Conservation (phyloP, 2,797 vertebrate genomes). For the Artibeus lituratus region DNA sequence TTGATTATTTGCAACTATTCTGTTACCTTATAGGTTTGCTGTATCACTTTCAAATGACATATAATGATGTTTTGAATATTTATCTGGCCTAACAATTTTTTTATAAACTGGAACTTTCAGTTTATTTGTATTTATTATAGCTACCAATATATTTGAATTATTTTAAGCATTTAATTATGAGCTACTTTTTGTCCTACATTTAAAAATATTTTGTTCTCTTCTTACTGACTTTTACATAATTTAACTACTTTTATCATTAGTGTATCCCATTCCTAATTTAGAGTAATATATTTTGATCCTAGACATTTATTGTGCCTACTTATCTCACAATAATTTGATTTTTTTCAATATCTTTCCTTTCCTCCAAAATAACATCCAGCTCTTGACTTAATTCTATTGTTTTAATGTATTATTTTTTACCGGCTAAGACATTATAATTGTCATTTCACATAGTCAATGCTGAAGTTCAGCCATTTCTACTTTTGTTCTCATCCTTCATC, state of each 20-base stretch:
- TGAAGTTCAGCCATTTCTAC: not conserved
- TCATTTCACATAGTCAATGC: not conserved
- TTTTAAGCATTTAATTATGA: not conserved
- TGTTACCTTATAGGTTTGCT: not conserved
- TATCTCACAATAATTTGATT: not conserved
- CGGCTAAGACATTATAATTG: not conserved
- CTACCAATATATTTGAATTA: not conserved
- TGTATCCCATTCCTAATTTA: not conserved
- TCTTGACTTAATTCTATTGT: not conserved
- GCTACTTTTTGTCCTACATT: not conserved
- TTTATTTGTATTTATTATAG: not conserved
- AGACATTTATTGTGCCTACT: not conserved
- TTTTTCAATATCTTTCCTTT: not conserved
- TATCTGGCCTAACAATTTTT: not conserved
- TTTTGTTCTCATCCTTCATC: not conserved
- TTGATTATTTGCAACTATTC: not conserved
- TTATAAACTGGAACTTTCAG: not conserved
- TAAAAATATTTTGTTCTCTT: not conserved
- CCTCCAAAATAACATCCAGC: not conserved
- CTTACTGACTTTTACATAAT: not conserved
- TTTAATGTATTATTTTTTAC: not conserved
- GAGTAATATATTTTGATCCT: not conserved
- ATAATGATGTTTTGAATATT: not conserved
- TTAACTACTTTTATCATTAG: not conserved
- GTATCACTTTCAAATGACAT: not conserved